Base-by-base conservation (phyloP, 2,797 vertebrate genomes). In the Hapalemur alaotrensis region DNA sequence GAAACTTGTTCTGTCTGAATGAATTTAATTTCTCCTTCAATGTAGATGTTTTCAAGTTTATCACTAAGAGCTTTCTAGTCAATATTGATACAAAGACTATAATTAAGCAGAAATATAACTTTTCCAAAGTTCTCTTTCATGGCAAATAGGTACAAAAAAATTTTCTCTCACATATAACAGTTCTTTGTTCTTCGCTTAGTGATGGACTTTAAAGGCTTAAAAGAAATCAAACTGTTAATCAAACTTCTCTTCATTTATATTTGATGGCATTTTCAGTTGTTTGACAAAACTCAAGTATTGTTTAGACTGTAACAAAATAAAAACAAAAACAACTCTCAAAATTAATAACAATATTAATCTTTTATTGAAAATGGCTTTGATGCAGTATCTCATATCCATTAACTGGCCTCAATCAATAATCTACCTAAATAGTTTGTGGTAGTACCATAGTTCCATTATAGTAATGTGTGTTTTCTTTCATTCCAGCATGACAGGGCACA, bases 241-340 rank as follows among this genome's bases (percentile, higher is more conserved):
- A 79, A 96, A 28, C 5, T 25, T 12, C 52, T 95, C 63, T 94
- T 73, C 38, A 90, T 15, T 91, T 93, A 86, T 59, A 80, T 73
- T 67, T 81, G 67, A 67, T 73, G 41, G 18, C 32, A 15, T 96
- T 87, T 91, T 93, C 75, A 82, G 25, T 76, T 92, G 12, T 84
- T 50, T 82, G 13, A 59, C 41, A 93, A 93, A 90, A 86, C 81
- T 50, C 38, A 90, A 79, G n/a, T n/a, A 94, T 48, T 48, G 46
- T 30, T 48, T 57, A 93, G 14, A 76, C 20, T 70, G 70, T 48
- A 92, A 92, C 46, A 96, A 85, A 92, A 61, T 4, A 82, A 95
- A 97, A 97, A 61, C 3, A 84, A 95, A 97, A 97, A 92, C 0
- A 95, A 95, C 22, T 78, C 83, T 79, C 54, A 97, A 96, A 96